phyloP scores from a whole-genome alignment of 2,113 vertebrate genomes.

The Onychostruthus taczanowskii region DNA sequence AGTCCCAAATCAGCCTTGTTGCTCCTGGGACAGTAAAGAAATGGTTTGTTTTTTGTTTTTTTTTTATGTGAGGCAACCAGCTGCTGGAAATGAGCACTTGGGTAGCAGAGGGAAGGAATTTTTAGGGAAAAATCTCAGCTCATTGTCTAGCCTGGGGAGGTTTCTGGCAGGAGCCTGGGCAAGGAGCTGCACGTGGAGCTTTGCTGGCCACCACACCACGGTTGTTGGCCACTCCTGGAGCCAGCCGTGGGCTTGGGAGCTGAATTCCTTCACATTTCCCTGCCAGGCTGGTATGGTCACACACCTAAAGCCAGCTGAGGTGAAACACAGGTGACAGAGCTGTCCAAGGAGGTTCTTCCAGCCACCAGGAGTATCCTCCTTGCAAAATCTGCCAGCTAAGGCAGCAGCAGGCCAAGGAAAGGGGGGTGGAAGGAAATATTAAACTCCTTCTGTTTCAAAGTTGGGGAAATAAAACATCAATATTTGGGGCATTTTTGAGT shows the following conservation, averaged over 20 bases:
- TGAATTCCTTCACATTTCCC: neutral
- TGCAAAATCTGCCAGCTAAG: neutral
- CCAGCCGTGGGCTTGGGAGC: neutral
- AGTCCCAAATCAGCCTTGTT: neutral
- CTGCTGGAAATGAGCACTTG: neutral
- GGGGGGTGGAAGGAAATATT: neutral
- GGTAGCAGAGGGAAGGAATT: neutral
- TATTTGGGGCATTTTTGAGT: neutral
- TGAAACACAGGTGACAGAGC: neutral
- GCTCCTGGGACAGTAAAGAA: neutral
- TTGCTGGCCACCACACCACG: neutral
- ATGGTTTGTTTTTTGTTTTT: neutral
- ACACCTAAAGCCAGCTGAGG: neutral
- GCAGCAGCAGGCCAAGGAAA: neutral
- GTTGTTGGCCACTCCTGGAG: neutral
- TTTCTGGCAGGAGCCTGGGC: neutral
- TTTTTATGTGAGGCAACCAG: conserved; percentile 4
- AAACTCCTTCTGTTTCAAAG: neutral
- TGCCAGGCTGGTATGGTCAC: neutral
- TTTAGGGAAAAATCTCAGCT: neutral
- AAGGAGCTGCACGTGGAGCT: neutral
- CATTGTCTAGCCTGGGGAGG: neutral
- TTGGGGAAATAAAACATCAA: neutral
- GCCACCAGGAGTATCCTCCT: neutral
- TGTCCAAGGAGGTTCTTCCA: neutral